Evolutionary conservation across 2,888 invertebrate genomes (phyloP).

Genomic region (Patella depressa): DNA sequence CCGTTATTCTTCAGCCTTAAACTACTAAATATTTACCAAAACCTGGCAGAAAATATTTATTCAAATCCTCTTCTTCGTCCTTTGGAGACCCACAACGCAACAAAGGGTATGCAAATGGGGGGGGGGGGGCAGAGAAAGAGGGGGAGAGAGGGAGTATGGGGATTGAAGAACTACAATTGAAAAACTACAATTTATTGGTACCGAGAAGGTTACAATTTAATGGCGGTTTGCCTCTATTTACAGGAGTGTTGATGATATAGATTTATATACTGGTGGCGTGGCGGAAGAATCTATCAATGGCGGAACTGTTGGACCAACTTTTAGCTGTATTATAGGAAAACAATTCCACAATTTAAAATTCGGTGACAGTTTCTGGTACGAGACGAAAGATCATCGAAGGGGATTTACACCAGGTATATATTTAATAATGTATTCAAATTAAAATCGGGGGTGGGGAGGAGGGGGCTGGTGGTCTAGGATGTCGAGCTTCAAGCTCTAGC

Average conservation of each 20-base stretch:
- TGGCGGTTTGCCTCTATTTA: not conserved
- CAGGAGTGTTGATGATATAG: constrained; percentile 85
- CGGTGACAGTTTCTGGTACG: constrained; percentile 92
- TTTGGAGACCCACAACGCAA: too few relatives aligned
- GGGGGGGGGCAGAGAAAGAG: rapidly evolving
- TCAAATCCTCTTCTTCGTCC: too few relatives aligned
- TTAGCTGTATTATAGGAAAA: constrained; percentile 86
- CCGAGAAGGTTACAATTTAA: too few relatives aligned
- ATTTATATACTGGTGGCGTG: constrained; percentile 88
- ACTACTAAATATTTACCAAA: too few relatives aligned
- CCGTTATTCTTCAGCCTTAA: too few relatives aligned
- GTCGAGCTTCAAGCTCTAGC: too few relatives aligned
- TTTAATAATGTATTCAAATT: not conserved
- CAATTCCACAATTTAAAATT: constrained; percentile 85
- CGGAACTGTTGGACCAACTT: constrained; percentile 86
- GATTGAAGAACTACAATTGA: too few relatives aligned
- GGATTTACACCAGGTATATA: constrained; percentile 28
- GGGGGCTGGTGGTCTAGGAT: too few relatives aligned
- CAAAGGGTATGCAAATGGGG: too few relatives aligned
- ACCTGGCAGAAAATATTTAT: too few relatives aligned
- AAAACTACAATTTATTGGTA: too few relatives aligned
- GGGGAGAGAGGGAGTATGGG: too few relatives aligned
- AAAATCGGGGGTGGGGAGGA: constrained; percentile 28
- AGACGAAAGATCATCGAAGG: constrained; percentile 72
- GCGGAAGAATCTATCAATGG: constrained; percentile 83